Percentiles rank a stretch among this genome's conserved stretches.
phyloP scores from a whole-genome alignment of 2,888 invertebrate species.

The Torymus tubicola region DNA sequence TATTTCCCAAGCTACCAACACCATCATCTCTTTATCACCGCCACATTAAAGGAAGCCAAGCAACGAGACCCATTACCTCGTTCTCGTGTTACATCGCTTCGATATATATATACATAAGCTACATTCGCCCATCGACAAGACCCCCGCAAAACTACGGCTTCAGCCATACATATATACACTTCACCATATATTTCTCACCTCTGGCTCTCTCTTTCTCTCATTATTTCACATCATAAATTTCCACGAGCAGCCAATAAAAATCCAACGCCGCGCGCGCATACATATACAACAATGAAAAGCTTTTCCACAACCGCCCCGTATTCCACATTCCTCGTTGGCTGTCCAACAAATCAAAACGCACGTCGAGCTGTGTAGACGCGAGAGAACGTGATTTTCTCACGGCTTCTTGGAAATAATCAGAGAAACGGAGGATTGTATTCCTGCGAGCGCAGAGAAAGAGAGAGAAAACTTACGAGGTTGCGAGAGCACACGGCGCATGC shows the following conservation, averaged over 20 bases:
- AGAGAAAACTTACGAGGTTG: conserved; percentile 62
- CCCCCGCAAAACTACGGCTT: too few relatives aligned
- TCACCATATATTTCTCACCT: neutral
- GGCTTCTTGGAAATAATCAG: conserved; percentile 64
- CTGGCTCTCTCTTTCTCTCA: too few relatives aligned
- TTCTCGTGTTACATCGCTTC: too few relatives aligned
- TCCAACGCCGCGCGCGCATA: neutral
- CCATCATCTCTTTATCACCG: too few relatives aligned
- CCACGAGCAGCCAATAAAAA: neutral
- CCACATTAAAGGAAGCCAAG: too few relatives aligned
- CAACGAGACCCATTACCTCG: too few relatives aligned
- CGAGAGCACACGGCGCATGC: conserved; percentile 58
- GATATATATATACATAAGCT: too few relatives aligned
- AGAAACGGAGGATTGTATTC: neutral
- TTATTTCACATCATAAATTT: neutral
- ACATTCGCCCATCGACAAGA: too few relatives aligned
- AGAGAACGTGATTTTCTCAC: conserved; percentile 59
- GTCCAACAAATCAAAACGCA: conserved; percentile 15
- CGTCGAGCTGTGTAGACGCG: neutral
- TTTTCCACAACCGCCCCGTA: neutral
- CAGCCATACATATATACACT: neutral
- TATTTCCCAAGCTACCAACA: too few relatives aligned
- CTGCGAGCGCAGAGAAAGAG: neutral
- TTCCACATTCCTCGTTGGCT: neutral
- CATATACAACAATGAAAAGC: conserved; percentile 10